Evolutionary conservation across 2,888 invertebrate genomes (phyloP).

Genomic region (Ormyrus pomaceus): DNA sequence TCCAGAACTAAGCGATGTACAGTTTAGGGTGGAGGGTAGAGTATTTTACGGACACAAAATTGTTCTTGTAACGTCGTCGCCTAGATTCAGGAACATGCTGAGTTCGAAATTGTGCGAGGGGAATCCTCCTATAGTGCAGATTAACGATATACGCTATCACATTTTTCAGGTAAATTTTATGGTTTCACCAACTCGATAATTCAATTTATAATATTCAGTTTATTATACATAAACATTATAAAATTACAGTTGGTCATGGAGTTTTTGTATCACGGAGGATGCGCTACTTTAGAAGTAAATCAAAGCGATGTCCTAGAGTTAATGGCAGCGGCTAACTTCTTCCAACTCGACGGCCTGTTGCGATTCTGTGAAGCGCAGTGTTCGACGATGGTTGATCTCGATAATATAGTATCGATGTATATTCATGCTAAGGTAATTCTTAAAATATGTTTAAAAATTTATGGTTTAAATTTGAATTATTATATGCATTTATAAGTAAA

Average conservation of each 20-base stretch:
- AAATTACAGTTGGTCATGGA: constrained; percentile 89
- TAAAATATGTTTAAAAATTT: neutral
- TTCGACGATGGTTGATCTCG: constrained; percentile 88
- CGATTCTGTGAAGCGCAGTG: constrained; percentile 91
- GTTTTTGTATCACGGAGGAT: constrained; percentile 93
- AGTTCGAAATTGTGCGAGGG: constrained; percentile 85
- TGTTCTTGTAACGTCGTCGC: constrained; percentile 92
- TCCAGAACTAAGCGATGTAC: constrained; percentile 93
- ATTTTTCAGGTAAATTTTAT: constrained; percentile 86
- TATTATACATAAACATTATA: neutral
- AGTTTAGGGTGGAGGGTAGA: constrained; percentile 93
- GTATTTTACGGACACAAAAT: constrained; percentile 96
- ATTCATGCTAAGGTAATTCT: constrained; percentile 89
- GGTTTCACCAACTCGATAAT: neutral
- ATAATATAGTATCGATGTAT: constrained; percentile 94
- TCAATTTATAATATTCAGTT: neutral
- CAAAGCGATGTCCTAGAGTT: constrained; percentile 90
- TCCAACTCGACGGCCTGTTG: constrained; percentile 90
- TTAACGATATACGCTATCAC: constrained; percentile 94
- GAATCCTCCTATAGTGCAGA: constrained; percentile 90
- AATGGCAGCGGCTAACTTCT: constrained; percentile 94
- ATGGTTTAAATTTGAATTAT: neutral
- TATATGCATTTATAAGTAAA: neutral
- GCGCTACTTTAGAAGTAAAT: constrained; percentile 86
- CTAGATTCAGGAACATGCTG: constrained; percentile 90